Evolutionary conservation across 2,113 vertebrate genomes (phyloP), one percentile per base, ranked within the genome.

Genomic region (Heterocephalus glaber): DNA sequence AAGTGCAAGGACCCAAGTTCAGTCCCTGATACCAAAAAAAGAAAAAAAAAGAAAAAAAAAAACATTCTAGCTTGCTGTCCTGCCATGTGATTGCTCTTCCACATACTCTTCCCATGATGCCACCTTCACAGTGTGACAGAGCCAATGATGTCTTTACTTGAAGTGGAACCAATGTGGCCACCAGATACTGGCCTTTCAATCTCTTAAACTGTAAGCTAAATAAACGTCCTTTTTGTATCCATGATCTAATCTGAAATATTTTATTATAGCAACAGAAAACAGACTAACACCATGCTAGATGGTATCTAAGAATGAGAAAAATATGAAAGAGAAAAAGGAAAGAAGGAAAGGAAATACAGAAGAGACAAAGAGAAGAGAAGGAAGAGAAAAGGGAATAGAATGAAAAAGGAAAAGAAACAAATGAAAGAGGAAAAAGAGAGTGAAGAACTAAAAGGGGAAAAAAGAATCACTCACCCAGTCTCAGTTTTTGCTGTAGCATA

Each of bases 391-490:
- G 22, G 1, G 13, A 22, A 13, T 20, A 26, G 35, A 52, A 61
- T 0, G 0, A 24, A 30, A 12, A 52, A 28, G 12, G 3, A 20
- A 88, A 56, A 7, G 4, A 35, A 80, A 60, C 8, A 2, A 80
- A 28, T 30, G 11, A 35, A 16, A 19, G 10, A 19, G 49, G 22
- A 10, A 47, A 63, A 7, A 33, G 17, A 41, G 9, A 35, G 2
- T 3, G 2, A n/a, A 66, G 2, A 33, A 35, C 2, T 19, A 3
- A 85, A 17, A 1, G 30, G n/a, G 9, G 24, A 26, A 2, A 41
- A 60, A 52, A 5, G 2, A 52, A 13, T 0, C 4, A 12, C 41
- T 8, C 7, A 66, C 5, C 4, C 5, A n/a, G 28, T 63, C 3
- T 47, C 11, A 54, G 1, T 35, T 81, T 66, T 44, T 74, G 10